Evolutionary conservation across 2,113 vertebrate genomes (phyloP).

Genomic region (Cygnus atratus): DNA sequence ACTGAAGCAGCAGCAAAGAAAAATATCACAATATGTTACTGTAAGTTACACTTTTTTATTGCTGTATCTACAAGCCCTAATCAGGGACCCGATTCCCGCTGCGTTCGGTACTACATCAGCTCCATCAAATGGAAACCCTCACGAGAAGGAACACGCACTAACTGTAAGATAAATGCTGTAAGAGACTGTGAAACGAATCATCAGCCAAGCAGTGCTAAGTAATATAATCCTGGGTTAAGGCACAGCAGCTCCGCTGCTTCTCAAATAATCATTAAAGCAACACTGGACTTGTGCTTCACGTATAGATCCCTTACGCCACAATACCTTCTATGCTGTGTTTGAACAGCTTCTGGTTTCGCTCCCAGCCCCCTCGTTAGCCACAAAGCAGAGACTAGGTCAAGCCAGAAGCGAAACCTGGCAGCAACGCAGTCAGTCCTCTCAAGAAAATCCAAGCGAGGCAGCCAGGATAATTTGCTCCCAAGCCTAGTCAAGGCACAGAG

Average conservation of each 20-base stretch:
- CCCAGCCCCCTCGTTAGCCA: not conserved
- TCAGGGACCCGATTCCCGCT: not conserved
- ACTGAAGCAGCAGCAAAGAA: slow-evolving; percentile 10
- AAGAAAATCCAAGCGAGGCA: not conserved
- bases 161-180: not conserved
- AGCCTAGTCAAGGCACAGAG: not conserved
- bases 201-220: not conserved
- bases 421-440: not conserved
- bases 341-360: not conserved
- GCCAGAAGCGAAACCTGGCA: not conserved
- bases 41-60: not conserved
- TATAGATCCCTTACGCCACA: not conserved
- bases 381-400: not conserved
- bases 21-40: not conserved
- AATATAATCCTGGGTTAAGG: not conserved
- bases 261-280: not conserved
- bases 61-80: not conserved
- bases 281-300: not conserved
- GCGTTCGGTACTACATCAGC: not conserved
- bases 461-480: not conserved
- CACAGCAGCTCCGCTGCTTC: not conserved
- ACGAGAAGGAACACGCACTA: not conserved
- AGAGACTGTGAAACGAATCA: not conserved
- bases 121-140: not conserved
- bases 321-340: rapidly evolving